A percentile compares a stretch with the other conserved stretches of the same genome.
phyloP scores from a whole-genome alignment of 1,140 invertebrate species.

The Drosophila kohkoa region DNA sequence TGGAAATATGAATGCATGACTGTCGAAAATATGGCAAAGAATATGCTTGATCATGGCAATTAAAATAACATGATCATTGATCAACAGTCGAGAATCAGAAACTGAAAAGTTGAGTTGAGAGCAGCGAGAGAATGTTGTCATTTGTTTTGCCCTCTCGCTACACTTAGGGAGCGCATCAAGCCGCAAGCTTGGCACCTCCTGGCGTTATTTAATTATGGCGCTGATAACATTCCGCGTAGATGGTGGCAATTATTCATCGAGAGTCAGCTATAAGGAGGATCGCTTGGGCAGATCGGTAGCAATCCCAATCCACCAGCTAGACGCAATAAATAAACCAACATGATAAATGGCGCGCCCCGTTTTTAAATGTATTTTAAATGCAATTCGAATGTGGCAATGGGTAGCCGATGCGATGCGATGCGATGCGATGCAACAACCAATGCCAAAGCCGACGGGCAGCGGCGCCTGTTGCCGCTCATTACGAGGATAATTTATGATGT shows the following conservation, averaged over 20 bases:
- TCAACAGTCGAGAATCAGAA: conserved; percentile 10
- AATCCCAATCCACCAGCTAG: conserved; percentile 52
- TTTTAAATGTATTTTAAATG: conserved; percentile 83
- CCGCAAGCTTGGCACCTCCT: conserved; percentile 51
- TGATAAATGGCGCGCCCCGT: conserved; percentile 74
- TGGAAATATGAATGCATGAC: conserved; percentile 51
- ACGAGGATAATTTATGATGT: conserved; percentile 77
- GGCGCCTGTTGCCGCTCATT: conserved; percentile 78
- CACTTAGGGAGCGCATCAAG: conserved; percentile 1
- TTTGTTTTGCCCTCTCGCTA: conserved; percentile 4
- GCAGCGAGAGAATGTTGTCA: background rate
- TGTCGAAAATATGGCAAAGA: conserved; percentile 34
- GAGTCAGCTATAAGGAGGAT: conserved; percentile 38
- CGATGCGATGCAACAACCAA: too few relatives aligned
- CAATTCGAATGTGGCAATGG: conserved; percentile 74
- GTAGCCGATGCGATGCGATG: conserved; percentile 31
- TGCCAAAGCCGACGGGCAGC: conserved; percentile 27
- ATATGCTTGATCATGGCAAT: conserved; percentile 65
- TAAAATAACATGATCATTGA: conserved; percentile 57
- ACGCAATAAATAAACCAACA: conserved; percentile 79
- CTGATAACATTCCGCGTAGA: conserved; percentile 83
- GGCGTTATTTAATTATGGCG: conserved; percentile 84
- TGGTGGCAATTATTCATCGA: conserved; percentile 84
- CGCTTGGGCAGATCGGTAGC: conserved; percentile 42
- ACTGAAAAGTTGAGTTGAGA: background rate